Conservation (phyloP, 2,888 invertebrate genomes). For the Leptogaster cylindrica region DNA sequence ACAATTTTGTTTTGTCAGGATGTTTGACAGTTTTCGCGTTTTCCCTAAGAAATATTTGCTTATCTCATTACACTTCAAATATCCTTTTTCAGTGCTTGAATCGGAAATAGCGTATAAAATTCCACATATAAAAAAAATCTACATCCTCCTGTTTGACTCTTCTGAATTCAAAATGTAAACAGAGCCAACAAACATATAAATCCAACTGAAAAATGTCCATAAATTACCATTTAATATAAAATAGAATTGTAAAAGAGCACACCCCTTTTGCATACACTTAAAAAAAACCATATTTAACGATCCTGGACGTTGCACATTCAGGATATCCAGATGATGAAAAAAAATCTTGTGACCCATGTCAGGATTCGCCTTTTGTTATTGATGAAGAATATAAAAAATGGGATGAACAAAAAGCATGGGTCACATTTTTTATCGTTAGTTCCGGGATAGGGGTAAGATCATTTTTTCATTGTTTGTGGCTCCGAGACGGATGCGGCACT, state of each 20-base stretch:
- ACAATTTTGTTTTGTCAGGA: no score
- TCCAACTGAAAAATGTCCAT: constrained; percentile 42
- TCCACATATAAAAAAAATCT: not conserved
- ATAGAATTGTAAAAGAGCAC: constrained; percentile 4
- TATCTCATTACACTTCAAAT: no score
- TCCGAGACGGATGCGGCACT: constrained; percentile 20
- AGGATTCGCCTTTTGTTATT: constrained; percentile 17
- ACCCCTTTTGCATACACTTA: constrained; percentile 31
- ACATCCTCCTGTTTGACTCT: no score
- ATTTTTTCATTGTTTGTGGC: constrained; percentile 15
- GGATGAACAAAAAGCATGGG: no score
- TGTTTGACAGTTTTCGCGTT: no score
- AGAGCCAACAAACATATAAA: constrained; percentile 1
- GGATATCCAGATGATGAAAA: constrained; percentile 34
- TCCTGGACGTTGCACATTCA: constrained; percentile 13
- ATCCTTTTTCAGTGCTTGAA: not conserved
- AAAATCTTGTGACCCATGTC: constrained; percentile 32
- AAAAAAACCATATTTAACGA: constrained; percentile 32
- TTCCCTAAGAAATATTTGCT: no score
- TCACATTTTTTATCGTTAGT: constrained; percentile 44
- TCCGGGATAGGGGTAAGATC: constrained; percentile 46
- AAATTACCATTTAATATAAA: constrained; percentile 44
- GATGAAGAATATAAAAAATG: constrained; percentile 40
- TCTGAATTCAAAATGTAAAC: no score
- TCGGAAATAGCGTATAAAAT: not conserved